Conservation (phyloP, 2,113 vertebrate genomes). For the Spea bombifrons region DNA sequence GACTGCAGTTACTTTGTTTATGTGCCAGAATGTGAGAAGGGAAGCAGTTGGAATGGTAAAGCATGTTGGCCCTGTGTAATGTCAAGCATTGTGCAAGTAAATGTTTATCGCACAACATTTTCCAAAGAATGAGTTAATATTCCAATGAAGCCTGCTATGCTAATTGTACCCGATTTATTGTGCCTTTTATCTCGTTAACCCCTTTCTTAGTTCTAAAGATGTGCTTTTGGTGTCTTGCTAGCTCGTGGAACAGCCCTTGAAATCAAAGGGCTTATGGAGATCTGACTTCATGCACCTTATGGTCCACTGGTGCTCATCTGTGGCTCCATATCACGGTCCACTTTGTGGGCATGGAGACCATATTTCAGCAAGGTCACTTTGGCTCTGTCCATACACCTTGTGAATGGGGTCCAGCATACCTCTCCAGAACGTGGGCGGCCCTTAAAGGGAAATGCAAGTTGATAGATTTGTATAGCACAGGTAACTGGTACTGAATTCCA, state of each 20-base stretch:
- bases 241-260: slow-evolving; percentile 47
- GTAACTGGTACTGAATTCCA: slow-evolving; percentile 30
- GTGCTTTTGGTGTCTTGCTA: slow-evolving; percentile 49
- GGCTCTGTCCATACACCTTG: slow-evolving; percentile 89
- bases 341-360: slow-evolving; percentile 25
- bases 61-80: too few species aligned
- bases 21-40: neutral
- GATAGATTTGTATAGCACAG: slow-evolving; percentile 51
- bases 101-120: too few species aligned
- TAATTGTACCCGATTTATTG: neutral
- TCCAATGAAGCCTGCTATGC: too few species aligned
- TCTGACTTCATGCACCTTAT: slow-evolving; percentile 11
- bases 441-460: neutral
- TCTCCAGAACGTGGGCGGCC: neutral
- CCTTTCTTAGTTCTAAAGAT: neutral
- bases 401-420: slow-evolving; percentile 53
- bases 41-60: neutral
- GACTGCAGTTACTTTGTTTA: slow-evolving; percentile 13
- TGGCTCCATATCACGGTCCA: neutral
- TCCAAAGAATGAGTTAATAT: too few species aligned
- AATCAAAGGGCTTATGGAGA: neutral
- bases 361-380: slow-evolving; percentile 84
- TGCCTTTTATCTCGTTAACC: neutral
- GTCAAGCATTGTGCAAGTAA: too few species aligned
- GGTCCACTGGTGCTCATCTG: slow-evolving; percentile 4